Percentiles rank a stretch among this genome's conserved stretches.
Evolutionary conservation across 2,888 invertebrate species (phyloP).

Genomic region (Plemyria rubiginata): DNA sequence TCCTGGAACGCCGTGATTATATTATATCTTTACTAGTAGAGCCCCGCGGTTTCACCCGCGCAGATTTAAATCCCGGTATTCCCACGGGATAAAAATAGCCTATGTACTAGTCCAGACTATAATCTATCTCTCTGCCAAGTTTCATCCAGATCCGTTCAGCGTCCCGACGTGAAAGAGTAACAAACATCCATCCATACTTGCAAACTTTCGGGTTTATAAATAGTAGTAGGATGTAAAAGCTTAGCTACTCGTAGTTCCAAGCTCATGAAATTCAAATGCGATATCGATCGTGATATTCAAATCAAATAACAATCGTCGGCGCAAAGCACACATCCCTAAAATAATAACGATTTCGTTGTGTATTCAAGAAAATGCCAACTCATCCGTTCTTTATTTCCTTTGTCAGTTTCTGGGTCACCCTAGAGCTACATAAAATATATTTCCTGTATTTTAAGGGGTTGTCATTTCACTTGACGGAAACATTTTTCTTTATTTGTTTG

Average conservation of each 20-base stretch:
- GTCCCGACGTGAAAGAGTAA: too few relatives aligned
- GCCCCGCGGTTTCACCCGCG: too few relatives aligned
- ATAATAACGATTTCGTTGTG: constrained; percentile 13
- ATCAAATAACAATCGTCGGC: constrained; percentile 4
- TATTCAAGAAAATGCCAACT: constrained; percentile 19
- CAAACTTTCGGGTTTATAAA: too few relatives aligned
- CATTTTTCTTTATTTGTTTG: not conserved
- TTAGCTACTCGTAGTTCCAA: not conserved
- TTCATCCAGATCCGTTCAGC: too few relatives aligned
- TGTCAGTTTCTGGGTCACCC: constrained; percentile 17
- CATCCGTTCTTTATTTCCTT: constrained; percentile 17
- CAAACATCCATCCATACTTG: too few relatives aligned
- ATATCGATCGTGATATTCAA: constrained; percentile 10
- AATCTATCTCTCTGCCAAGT: too few relatives aligned
- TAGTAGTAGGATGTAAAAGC: too few relatives aligned
- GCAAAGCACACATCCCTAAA: constrained; percentile 11
- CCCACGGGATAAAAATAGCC: too few relatives aligned
- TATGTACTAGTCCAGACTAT: too few relatives aligned
- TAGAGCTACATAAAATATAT: not conserved
- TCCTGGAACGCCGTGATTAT: not conserved
- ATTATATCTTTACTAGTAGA: too few relatives aligned
- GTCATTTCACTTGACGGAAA: not conserved
- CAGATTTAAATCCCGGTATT: too few relatives aligned
- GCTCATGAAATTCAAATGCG: not conserved
- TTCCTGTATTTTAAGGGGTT: not conserved